phyloP scores from a whole-genome alignment of 2,888 invertebrate genomes.

The Orchesella flavescens region DNA sequence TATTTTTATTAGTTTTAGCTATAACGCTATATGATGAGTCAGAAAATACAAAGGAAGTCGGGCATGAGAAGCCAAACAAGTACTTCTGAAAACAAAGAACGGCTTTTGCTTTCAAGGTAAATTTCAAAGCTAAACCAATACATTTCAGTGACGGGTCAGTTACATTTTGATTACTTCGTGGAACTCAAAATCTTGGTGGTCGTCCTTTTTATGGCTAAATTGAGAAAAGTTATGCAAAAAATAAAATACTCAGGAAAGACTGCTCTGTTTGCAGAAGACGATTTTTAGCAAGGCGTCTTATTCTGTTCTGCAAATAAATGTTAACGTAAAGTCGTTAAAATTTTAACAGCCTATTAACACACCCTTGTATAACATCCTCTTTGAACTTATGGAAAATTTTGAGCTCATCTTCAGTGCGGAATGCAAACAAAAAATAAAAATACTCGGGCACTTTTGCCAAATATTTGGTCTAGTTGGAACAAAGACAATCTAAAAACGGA shows the following conservation, averaged over 20 bases:
- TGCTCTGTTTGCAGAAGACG: too few relatives aligned
- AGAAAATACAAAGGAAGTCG: conserved; percentile 28
- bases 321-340: too few relatives aligned
- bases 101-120: conserved; percentile 49
- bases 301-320: too few relatives aligned
- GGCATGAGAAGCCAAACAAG: conserved; percentile 2
- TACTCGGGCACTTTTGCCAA: conserved; percentile 18
- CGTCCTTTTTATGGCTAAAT: too few relatives aligned
- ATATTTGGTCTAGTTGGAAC: conserved; percentile 54
- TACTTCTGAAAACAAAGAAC: conserved; percentile 20
- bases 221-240: too few relatives aligned
- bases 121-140: neutral
- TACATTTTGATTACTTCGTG: conserved; percentile 13
- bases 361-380: too few relatives aligned
- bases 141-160: neutral
- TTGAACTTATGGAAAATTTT: neutral
- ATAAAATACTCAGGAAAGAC: too few relatives aligned
- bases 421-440: neutral
- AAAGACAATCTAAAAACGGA: conserved; percentile 8
- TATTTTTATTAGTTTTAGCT: too few relatives aligned
- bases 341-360: too few relatives aligned
- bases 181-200: neutral
- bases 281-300: too few relatives aligned
- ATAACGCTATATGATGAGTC: too few relatives aligned
- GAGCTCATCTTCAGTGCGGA: neutral